Base-by-base conservation (phyloP, 2,797 vertebrate species). In the Sebastes glaucus region DNA sequence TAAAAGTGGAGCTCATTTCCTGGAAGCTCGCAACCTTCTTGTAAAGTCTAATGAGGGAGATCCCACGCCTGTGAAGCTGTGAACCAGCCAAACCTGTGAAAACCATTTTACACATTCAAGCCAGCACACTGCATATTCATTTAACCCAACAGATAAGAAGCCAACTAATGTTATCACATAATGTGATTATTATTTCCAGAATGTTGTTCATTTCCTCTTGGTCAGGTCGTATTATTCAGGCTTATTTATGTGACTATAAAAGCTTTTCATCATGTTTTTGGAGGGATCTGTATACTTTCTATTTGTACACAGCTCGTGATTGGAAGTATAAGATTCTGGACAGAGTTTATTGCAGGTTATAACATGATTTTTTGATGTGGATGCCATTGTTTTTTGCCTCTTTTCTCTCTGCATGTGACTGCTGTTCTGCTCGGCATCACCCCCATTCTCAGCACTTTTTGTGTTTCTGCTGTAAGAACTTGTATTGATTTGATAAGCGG, bases 21-120 rank as follows among this genome's bases (percentile, higher is more conserved):
- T 88, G 90, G 85, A 96, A 96, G 72, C 87, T 23, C 59, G 74
- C 49, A 25, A 28, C 16, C 75, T 96, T 95, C 87, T 94, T 85
- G 90, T 94, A 89, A 93, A 84, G 56, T 75, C 33, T 55, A 78
- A 68, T 32, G 68, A 89, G 89, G 92, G 90, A 88, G 84, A 91
- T 90, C 89, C 92, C 89, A 67, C 71, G 23, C n/a, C 64, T 81
- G 74, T 16, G 52, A 22, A 71, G 57, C 62, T 72, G 68, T 75
- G 65, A 87, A 76, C 4, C 62, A 10, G 59, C 6, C 46, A 11
- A 38, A 57, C 52, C 22, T 62, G 62, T 46, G 76, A 74, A 42
- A 79, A 46, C 11, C 23, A 28, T 84, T 30, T 78, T 9, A 52
- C 57, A 76, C 1, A 5, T 2, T 52, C 30, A 25, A 33, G 57